Evolutionary conservation across 1,140 invertebrate species (phyloP).

Genomic region (Watersipora subatra): DNA sequence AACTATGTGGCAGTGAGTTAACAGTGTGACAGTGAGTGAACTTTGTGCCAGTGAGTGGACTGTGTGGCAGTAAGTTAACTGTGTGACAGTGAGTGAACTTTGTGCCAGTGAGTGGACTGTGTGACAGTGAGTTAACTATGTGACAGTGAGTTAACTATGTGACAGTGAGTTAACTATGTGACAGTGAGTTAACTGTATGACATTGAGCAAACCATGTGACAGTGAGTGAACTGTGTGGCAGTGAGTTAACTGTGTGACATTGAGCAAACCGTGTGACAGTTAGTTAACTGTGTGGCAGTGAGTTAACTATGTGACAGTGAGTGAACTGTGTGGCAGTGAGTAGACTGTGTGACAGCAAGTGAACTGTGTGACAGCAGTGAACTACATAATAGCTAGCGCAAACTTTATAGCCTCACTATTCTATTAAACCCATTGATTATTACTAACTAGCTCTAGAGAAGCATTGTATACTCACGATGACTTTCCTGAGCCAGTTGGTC

Average conservation of each 20-base stretch:
- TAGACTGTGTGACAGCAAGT: background rate
- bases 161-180: background rate
- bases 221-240: background rate
- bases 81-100: background rate
- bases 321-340: background rate
- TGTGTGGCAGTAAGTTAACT: background rate
- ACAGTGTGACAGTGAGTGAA: background rate
- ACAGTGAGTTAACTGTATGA: background rate
- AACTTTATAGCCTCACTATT: background rate
- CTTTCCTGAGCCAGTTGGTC: constrained; percentile 39
- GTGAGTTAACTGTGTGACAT: background rate
- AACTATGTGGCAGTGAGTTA: background rate
- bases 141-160: background rate
- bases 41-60: background rate
- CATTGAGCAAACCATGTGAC: background rate
- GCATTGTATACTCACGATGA: constrained; percentile 40
- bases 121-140: background rate
- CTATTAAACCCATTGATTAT: too few relatives aligned
- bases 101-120: background rate
- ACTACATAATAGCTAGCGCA: background rate
- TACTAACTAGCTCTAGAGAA: too few relatives aligned
- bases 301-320: background rate
- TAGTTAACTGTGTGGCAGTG: background rate
- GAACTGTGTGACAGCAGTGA: background rate
- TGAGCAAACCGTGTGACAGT: background rate